phyloP scores from a whole-genome alignment of 1,140 invertebrate species.

The Calosoma granatense region DNA sequence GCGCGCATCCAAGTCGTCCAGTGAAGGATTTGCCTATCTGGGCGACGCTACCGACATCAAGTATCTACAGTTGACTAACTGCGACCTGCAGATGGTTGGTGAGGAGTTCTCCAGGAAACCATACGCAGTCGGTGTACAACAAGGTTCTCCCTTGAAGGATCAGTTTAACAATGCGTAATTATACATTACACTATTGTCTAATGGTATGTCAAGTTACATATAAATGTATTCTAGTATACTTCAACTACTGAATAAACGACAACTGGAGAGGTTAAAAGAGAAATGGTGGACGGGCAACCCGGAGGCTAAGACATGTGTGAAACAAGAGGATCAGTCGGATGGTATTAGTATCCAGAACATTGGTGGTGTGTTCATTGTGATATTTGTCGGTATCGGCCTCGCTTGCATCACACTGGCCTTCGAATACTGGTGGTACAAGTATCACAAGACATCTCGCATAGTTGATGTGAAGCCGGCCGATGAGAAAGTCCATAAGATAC shows the following conservation, averaged over 20 bases:
- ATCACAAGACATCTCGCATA: constrained; percentile 43
- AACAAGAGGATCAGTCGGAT: constrained; percentile 83
- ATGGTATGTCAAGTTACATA: not conserved
- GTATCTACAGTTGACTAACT: constrained; percentile 76
- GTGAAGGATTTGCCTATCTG: constrained; percentile 86
- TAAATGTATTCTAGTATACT: constrained; percentile 62
- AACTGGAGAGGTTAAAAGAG: constrained; percentile 87
- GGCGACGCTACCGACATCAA: constrained; percentile 90
- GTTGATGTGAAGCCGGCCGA: constrained; percentile 33
- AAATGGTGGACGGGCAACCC: constrained; percentile 92
- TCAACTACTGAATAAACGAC: constrained; percentile 81
- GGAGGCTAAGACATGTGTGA: constrained; percentile 67
- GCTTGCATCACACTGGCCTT: constrained; percentile 85
- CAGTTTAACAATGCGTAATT: constrained; percentile 83
- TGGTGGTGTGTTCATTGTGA: constrained; percentile 94
- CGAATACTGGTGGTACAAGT: constrained; percentile 92
- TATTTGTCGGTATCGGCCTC: constrained; percentile 85
- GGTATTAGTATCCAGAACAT: constrained; percentile 97
- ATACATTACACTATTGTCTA: not conserved
- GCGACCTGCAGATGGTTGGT: constrained; percentile 81
- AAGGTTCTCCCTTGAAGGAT: constrained; percentile 86
- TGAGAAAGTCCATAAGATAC: not conserved
- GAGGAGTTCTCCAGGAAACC: constrained; percentile 96
- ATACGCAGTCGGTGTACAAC: constrained; percentile 91
- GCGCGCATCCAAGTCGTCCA: constrained; percentile 56